phyloP scores from a whole-genome alignment of 2,797 vertebrate genomes.

The Enteromius trimaculatus region DNA sequence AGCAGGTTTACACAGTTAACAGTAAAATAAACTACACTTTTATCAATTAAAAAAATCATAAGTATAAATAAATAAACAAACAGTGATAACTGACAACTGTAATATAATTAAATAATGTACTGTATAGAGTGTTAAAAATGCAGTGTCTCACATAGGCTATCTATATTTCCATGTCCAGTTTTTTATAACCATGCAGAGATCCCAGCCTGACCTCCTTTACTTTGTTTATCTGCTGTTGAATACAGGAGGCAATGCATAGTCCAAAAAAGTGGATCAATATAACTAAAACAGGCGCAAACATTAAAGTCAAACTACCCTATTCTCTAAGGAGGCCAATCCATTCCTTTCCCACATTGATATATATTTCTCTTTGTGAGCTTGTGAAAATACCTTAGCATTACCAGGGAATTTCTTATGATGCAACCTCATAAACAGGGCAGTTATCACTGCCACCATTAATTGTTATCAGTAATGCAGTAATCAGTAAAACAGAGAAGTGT shows the following conservation, averaged over 20 bases:
- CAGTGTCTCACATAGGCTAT: not conserved
- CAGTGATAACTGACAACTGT: too few species aligned
- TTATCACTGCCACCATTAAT: not conserved
- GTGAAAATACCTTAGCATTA: too few species aligned
- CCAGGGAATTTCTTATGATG: not conserved
- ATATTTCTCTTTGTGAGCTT: not conserved
- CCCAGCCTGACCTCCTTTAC: not conserved
- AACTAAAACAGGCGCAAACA: not conserved
- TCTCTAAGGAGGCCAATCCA: not conserved
- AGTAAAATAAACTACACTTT: too few species aligned
- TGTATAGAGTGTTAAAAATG: not conserved
- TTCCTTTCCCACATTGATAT: not conserved
- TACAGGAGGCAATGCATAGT: not conserved
- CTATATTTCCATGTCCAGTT: not conserved
- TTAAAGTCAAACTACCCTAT: not conserved
- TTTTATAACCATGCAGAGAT: not conserved
- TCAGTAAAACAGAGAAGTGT: too few species aligned
- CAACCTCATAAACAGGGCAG: not conserved
- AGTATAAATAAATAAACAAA: too few species aligned
- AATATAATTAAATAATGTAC: too few species aligned
- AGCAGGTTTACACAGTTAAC: not conserved
- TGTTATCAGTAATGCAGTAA: too few species aligned
- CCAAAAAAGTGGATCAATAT: not conserved
- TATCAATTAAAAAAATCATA: too few species aligned
- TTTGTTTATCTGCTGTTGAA: conserved; percentile 1